These are phyloP conservation scores for Phyllostomus discolor DNA, from an alignment of 2,113 vertebrate genomes.

Conservation along the genomic window DNA sequence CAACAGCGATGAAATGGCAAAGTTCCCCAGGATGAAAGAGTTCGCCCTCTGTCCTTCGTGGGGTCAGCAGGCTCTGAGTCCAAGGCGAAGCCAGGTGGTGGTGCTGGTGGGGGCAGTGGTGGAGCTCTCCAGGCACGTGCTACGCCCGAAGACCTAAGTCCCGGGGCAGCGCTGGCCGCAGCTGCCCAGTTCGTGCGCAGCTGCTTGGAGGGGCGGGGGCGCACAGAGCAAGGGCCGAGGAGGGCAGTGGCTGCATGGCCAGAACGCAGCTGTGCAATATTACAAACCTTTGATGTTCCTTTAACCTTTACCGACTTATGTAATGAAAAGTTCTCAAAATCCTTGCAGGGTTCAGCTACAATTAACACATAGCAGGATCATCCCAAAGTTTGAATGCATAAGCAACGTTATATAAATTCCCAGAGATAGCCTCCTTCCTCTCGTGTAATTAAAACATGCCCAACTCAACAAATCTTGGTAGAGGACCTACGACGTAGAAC, in stretches of 20 bases:
- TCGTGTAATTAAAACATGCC: background rate
- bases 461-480: background rate
- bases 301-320: background rate
- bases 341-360: background rate
- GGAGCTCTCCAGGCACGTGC: background rate
- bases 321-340: background rate
- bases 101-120: background rate
- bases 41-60: background rate
- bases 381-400: background rate
- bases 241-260: background rate
- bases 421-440: background rate
- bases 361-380: background rate
- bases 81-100: background rate
- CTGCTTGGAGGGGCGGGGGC: background rate
- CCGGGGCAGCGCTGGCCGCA: background rate
- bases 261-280: background rate
- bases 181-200: background rate
- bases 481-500: background rate
- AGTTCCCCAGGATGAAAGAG: background rate
- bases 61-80: background rate
- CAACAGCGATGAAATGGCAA: background rate
- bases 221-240: background rate
- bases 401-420: background rate
- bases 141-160: background rate
- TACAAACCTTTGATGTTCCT: background rate